phyloP scores from a whole-genome alignment of 2,888 invertebrate genomes.

The Hybos culiciformis region DNA sequence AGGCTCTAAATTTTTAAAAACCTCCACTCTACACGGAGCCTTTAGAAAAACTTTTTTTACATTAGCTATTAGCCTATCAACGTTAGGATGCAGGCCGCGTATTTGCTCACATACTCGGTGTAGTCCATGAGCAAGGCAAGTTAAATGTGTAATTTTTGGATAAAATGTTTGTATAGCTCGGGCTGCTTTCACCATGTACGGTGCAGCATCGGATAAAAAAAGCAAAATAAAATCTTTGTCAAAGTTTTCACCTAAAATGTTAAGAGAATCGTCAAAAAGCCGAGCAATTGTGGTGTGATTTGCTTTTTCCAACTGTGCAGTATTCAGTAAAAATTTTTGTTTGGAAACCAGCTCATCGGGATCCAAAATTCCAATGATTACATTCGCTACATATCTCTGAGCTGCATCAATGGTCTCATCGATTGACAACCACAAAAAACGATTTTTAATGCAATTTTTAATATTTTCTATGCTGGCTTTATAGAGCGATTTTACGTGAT shows the following conservation, averaged over 20 bases:
- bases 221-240: conserved; percentile 1
- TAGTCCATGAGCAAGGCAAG: too few relatives aligned
- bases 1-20: too few relatives aligned
- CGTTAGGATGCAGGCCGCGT: too few relatives aligned
- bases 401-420: too few relatives aligned
- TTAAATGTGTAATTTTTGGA: conserved; percentile 20
- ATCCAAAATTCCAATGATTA: neutral
- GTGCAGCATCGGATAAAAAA: conserved; percentile 10
- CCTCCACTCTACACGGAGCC: too few relatives aligned
- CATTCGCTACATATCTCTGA: neutral
- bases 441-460: too few relatives aligned
- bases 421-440: too few relatives aligned
- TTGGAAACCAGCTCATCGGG: neutral
- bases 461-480: too few relatives aligned
- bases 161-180: conserved; percentile 18
- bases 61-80: too few relatives aligned
- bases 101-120: too few relatives aligned
- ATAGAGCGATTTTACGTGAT: too few relatives aligned
- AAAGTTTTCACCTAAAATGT: conserved; percentile 6
- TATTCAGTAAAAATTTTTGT: neutral
- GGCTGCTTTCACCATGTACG: conserved; percentile 20
- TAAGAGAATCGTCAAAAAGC: conserved; percentile 6
- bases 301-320: neutral
- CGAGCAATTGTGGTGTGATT: conserved; percentile 9
- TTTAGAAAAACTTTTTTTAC: too few relatives aligned